Base-by-base conservation (phyloP, 2,797 vertebrate species). In the Catamblyrhynchus diadema region DNA sequence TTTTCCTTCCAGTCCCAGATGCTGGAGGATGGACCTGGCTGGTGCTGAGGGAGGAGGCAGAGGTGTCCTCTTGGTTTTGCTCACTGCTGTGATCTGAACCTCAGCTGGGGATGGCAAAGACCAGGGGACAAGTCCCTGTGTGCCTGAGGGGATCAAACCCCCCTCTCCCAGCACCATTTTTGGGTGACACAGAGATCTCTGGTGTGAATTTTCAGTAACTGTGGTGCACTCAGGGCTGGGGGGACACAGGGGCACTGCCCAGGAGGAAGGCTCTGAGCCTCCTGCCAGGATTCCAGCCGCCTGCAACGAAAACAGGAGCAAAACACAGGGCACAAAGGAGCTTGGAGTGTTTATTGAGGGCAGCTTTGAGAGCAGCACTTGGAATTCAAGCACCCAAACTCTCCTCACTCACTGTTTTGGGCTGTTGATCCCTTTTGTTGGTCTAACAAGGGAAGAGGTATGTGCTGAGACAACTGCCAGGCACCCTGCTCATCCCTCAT, bases 251-350 rank as follows among this genome's bases (percentile, higher is more conserved):
- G 33, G 48, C 53, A 8, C 5, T 37, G 20, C 17, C 30, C 35
- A 64, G 27, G 35, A 67, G 21, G 44, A 81, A 35, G 42, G 10
- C 35, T 25, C 66, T 50, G 64, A 72, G n/a, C 72, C 79, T 39
- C 35, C 37, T 82, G 64, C 32, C 3, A 2, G 45, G 62, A 15
- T 50, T 22, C 50, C 28, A 35, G 23, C 37, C 67, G 27, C 70
- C 67, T 33, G 51, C 41, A 59, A 6, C 9, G 6, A 61, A 5
- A 1, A 0, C 22, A 41, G 37, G 41, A 25, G 30, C 12, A 69
- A 65, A 72, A 28, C 42, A 30, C 0, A 15, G 28, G 19, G 12
- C 18, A 12, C 1, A 1, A 12, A 53, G 28, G 41, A n/a, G 45
- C 42, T 67, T 61, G 13, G 6, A 22, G 10, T 16, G 20, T 28